Evolutionary conservation across 2,797 vertebrate species (phyloP).

Genomic region (Sebastes reedi): DNA sequence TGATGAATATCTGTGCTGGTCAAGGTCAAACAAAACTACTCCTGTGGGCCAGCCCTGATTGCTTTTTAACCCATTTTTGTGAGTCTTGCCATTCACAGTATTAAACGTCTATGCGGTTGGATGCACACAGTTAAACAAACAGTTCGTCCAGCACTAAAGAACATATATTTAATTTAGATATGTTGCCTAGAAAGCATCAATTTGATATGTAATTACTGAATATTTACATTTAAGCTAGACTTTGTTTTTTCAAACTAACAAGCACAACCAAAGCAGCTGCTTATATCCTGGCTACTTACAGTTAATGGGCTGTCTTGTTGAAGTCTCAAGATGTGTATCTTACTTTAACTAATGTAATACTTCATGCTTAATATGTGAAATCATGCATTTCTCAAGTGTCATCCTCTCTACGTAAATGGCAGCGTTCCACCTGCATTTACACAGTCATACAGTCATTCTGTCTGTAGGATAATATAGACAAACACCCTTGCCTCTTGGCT

Average conservation of each 20-base stretch:
- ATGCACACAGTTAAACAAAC: background rate
- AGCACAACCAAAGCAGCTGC: background rate
- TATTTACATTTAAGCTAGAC: background rate
- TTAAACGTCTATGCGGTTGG: background rate
- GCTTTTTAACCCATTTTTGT: background rate
- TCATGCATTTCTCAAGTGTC: background rate
- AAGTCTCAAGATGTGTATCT: background rate
- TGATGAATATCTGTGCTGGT: background rate
- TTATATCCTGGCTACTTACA: background rate
- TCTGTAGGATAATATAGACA: too few species aligned
- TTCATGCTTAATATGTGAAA: background rate
- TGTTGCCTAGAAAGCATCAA: background rate
- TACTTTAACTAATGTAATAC: background rate
- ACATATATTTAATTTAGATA: background rate
- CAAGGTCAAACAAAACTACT: background rate
- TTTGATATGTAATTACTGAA: background rate
- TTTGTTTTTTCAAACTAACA: background rate
- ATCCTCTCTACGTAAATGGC: background rate
- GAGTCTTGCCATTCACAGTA: background rate
- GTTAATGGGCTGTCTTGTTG: background rate
- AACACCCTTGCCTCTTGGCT: background rate
- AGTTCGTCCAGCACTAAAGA: background rate
- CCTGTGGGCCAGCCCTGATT: background rate
- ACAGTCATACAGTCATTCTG: background rate
- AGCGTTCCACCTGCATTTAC: background rate